Base-by-base conservation (phyloP, 2,888 invertebrate species). In the Lutraria lutraria region DNA sequence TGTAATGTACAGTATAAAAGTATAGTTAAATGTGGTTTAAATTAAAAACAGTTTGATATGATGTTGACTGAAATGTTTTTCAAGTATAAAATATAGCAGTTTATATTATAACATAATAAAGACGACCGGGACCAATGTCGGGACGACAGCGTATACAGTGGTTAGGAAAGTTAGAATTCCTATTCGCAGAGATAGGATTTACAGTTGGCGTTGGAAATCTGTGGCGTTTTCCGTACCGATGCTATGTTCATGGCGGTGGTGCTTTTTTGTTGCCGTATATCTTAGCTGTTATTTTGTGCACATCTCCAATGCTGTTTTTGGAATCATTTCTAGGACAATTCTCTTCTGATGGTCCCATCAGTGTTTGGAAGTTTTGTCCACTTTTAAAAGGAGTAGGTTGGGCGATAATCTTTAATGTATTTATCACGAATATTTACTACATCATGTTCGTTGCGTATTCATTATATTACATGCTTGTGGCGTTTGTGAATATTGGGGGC, bases 361-460 rank as follows among this genome's bases (percentile, higher is more conserved):
- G 86, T 13, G 83, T 86, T 3, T 89, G 89, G 86, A 81, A 83
- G 52, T 83, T 89, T 34, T 80, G 80, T 34, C 89, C 89, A 2
- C 63, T 89, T 34, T 43, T 89, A 3, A 83, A 83, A 68, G 89
- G 89, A 12, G 98, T 99, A 94, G 99, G 99, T 84, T 98, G 99
- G 94, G 98, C 99, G 85, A 98, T 98, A 94, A 98, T 98, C 95
- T 97, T 99, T 92, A 99, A 99, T 92, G 98, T 99, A 1, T 98
- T 99, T 93, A 98, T 99, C 97, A 99, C 99, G 89, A 98, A 98
- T 10, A 97, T 99, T 85, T 99, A 99, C 97, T 99, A 99, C 97
- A 99, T 99, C 96, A 99, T 99, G 94, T 99, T 99, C 97, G 99
- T 99, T 96, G 98, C 99, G 86, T 99, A 99, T 99, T 98, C 98